Evolutionary conservation across 1,140 invertebrate species (phyloP).

Genomic region (Zaprionus camerounensis): DNA sequence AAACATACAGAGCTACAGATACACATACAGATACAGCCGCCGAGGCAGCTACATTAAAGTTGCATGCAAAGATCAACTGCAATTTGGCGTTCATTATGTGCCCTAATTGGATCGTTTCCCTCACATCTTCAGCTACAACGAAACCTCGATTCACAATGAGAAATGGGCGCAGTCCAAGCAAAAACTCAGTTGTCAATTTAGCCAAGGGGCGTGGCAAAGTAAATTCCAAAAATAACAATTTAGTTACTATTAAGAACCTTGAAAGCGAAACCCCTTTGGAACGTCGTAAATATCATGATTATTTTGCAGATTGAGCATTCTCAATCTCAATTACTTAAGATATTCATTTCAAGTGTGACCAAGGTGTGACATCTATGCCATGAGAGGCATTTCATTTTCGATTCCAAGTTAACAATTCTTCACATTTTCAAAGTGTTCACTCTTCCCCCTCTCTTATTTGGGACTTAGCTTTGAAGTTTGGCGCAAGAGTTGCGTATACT

Average conservation of each 20-base stretch:
- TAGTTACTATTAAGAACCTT: neutral
- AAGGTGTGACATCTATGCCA: slow-evolving; percentile 17
- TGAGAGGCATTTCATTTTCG: neutral
- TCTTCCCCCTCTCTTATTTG: neutral
- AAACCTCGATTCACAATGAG: neutral
- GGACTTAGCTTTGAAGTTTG: slow-evolving; percentile 13
- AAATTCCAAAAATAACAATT: neutral
- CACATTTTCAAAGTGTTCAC: neutral
- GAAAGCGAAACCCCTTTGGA: neutral
- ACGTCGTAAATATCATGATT: neutral
- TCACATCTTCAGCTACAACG: too few species aligned
- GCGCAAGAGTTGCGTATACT: slow-evolving; percentile 5
- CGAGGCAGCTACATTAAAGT: slow-evolving; percentile 11
- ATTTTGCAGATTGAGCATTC: neutral
- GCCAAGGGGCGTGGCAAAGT: neutral
- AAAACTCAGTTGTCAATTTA: neutral
- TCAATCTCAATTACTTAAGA: neutral
- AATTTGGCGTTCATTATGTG: slow-evolving; percentile 26
- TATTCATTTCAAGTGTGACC: slow-evolving; percentile 13
- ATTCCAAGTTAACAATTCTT: slow-evolving; percentile 8
- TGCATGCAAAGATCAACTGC: slow-evolving; percentile 38
- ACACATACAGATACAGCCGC: slow-evolving; percentile 8
- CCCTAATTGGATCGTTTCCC: slow-evolving; percentile 30
- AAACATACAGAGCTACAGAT: slow-evolving; percentile 23
- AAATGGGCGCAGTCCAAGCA: neutral